Evolutionary conservation across 1,140 invertebrate species (phyloP), one percentile per base, ranked within the genome.

Genomic region (Neuroterus valhalla): DNA sequence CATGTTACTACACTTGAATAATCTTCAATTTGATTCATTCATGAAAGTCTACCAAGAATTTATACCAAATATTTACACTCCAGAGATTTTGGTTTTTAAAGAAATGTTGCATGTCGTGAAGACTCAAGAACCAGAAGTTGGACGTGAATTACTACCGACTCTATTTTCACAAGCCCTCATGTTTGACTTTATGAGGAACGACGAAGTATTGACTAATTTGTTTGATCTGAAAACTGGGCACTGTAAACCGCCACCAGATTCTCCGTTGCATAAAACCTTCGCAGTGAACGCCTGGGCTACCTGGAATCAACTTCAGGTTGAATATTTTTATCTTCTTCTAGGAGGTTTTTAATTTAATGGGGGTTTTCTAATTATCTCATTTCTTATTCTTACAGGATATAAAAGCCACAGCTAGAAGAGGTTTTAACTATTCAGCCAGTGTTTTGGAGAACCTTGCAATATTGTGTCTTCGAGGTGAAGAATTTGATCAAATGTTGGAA

Each of bases 1-100:
- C 79, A 89, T 94, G 67, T 79, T 82, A 2, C 79, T 94, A 5
- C 72, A 94, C 45, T 91, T 91, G 81, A 89, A 91, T 46, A 91
- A 91, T 21, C 93, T 94, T 79, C 88, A 93, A 0, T 85, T 96
- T 8, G 94, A 96, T 26, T 91, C 92, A 48, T 94, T 96, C 45
- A 94, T 96, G 88, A 84, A 93, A 55, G 84, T 93, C 12, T 95
- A 97, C 81, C 90, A 94, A 79, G 90, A 92, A 44, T 84, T 96
- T 52, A 94, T 97, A 55, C 96, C 96, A 2, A 92, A 96, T 84
- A 90, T 96, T 45, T 96, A 96, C 82, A 93, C 94, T 43, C 96
- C 96, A 0, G 94, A 96, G 87, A 92, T 93, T 0, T 87, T 86
- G n/a, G 91, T 96, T 5, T 94, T 95, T 91, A 91, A 91, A 82